These are phyloP conservation scores for Calliphora vomitoria DNA, from an alignment of 2,888 invertebrate species.

Conservation along the genomic window DNA sequence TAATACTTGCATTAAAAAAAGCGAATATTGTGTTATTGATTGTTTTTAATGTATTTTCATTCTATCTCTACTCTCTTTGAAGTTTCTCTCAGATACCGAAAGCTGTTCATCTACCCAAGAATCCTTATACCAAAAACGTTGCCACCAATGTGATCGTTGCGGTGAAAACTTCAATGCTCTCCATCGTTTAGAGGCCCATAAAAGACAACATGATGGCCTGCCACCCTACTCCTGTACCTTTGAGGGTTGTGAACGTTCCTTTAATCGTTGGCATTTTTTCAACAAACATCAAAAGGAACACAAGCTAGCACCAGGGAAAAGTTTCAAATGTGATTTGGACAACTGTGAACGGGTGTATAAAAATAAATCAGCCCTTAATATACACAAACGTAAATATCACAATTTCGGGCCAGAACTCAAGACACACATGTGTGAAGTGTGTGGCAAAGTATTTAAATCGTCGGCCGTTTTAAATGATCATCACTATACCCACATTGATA, in stretches of 20 bases:
- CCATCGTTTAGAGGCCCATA: constrained; percentile 77
- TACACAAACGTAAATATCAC: constrained; percentile 79
- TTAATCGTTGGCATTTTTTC: constrained; percentile 76
- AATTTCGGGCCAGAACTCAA: constrained; percentile 78
- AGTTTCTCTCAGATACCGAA: constrained; percentile 8
- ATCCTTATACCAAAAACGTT: neutral
- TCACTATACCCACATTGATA: constrained; percentile 79
- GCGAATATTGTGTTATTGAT: too few species aligned
- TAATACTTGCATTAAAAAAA: too few species aligned
- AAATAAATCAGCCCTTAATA: constrained; percentile 78
- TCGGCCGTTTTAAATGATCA: constrained; percentile 79
- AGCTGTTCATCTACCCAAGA: neutral
- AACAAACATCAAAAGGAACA: constrained; percentile 78
- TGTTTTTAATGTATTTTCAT: too few species aligned
- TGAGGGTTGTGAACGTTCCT: constrained; percentile 77
- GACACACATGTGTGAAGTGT: constrained; percentile 80
- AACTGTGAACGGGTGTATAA: constrained; percentile 78
- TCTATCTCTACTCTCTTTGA: too few species aligned
- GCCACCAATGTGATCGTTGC: constrained; percentile 77
- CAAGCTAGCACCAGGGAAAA: constrained; percentile 52
- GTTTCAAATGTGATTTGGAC: constrained; percentile 48
- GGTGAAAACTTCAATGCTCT: constrained; percentile 75
- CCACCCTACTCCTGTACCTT: constrained; percentile 78
- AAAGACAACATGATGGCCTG: constrained; percentile 78
- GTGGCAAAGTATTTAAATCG: constrained; percentile 80